phyloP scores from a whole-genome alignment of 1,140 invertebrate species.

The Drosophila busckii region DNA sequence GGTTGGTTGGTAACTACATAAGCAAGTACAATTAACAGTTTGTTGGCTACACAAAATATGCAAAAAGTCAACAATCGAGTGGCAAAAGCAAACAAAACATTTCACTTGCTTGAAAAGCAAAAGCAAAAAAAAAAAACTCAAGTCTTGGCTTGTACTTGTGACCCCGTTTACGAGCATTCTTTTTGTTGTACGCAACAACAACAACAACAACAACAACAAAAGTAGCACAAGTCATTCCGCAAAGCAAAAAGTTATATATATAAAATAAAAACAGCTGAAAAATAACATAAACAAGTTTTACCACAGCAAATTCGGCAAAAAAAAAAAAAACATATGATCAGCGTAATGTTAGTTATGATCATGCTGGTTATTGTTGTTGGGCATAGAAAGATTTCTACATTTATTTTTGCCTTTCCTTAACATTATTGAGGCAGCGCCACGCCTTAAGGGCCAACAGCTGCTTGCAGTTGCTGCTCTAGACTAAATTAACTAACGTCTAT shows the following conservation, averaged over 20 bases:
- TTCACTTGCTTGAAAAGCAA: slow-evolving; percentile 28
- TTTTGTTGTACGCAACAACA: slow-evolving; percentile 47
- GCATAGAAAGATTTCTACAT: too few species aligned
- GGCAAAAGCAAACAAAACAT: slow-evolving; percentile 22
- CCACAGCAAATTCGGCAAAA: slow-evolving; percentile 68
- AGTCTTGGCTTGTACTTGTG: slow-evolving; percentile 39
- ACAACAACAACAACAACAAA: slow-evolving; percentile 54
- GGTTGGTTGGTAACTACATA: slow-evolving; percentile 17
- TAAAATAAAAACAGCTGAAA: slow-evolving; percentile 8
- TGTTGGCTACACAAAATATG: slow-evolving; percentile 4
- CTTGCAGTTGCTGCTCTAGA: slow-evolving; percentile 1
- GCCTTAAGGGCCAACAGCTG: too few species aligned
- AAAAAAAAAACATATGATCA: slow-evolving; percentile 75
- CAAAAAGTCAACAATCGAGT: slow-evolving; percentile 6
- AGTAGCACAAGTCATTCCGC: slow-evolving; percentile 72
- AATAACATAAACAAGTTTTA: slow-evolving; percentile 60
- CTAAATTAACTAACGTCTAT: slow-evolving; percentile 46
- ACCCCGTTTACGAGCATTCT: slow-evolving; percentile 70
- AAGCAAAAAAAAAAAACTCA: slow-evolving; percentile 1
- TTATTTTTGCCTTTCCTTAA: too few species aligned
- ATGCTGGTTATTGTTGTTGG: slow-evolving; percentile 23
- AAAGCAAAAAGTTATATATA: slow-evolving; percentile 28
- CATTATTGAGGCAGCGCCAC: too few species aligned
- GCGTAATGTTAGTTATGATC: slow-evolving; percentile 73
- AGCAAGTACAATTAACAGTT: slow-evolving; percentile 32